Percentiles rank a stretch among this genome's conserved stretches.
Conservation (phyloP, 2,797 vertebrate genomes). For the Artibeus lituratus region DNA sequence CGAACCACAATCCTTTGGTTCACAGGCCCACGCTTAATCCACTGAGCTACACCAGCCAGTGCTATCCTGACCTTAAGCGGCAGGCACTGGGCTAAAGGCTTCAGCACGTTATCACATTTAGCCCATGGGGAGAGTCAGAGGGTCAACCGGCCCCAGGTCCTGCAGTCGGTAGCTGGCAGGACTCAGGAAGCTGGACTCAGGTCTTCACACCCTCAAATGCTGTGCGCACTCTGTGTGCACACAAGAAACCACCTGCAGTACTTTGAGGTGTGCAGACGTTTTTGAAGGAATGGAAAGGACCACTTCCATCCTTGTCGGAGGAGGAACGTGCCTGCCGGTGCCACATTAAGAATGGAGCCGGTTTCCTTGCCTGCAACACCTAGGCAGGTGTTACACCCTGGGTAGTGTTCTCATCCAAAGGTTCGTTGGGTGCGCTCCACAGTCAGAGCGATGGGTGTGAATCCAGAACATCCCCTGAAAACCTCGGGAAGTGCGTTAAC, state of each 20-base stretch:
- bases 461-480: background rate
- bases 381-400: fast-evolving
- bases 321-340: fast-evolving
- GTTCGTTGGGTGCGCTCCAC: background rate
- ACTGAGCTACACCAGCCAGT: too few species aligned
- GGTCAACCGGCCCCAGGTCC: background rate
- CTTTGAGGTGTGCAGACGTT: background rate
- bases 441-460: background rate
- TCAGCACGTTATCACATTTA: background rate
- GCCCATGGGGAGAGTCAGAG: background rate
- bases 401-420: background rate
- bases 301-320: too few species aligned
- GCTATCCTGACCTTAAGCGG: too few species aligned
- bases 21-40: too few species aligned
- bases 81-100: background rate
- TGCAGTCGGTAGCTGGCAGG: background rate
- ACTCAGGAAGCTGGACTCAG: background rate
- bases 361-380: background rate
- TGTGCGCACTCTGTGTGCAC: background rate
- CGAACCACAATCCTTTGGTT: too few species aligned
- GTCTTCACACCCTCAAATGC: background rate
- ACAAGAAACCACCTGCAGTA: background rate
- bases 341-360: background rate
- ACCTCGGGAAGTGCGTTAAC: background rate
- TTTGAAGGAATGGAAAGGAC: background rate